A percentile compares a stretch with the other conserved stretches of the same genome.
Conservation (phyloP, 2,888 invertebrate genomes). For the Patella depressa region DNA sequence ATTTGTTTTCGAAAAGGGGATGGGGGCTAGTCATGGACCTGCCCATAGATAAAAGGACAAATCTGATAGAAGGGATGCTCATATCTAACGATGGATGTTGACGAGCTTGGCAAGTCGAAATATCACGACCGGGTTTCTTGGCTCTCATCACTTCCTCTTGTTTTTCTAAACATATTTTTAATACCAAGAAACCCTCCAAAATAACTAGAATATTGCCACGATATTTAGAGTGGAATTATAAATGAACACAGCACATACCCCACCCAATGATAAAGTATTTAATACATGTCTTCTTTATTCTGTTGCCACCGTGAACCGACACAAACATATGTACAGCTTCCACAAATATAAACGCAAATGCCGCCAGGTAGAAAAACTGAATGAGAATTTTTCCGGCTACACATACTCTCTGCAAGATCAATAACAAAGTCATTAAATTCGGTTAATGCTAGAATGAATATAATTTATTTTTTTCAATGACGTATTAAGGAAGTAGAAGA, state of each 20-base stretch:
- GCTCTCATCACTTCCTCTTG: background rate
- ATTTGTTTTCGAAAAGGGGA: too few relatives aligned
- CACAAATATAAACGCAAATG: slow-evolving; percentile 54
- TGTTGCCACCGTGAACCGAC: slow-evolving; percentile 31
- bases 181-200: background rate
- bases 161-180: background rate
- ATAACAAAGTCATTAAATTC: background rate
- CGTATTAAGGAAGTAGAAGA: too few relatives aligned
- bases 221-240: background rate
- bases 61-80: too few relatives aligned
- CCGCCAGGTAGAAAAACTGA: slow-evolving; percentile 56
- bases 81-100: slow-evolving; percentile 9
- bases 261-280: slow-evolving; percentile 46
- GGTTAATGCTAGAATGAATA: too few relatives aligned
- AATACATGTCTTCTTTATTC: slow-evolving; percentile 14
- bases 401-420: slow-evolving; percentile 47
- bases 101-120: too few relatives aligned
- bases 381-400: slow-evolving; percentile 46
- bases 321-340: slow-evolving; percentile 54
- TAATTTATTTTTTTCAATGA: too few relatives aligned
- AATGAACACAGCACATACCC: slow-evolving; percentile 36
- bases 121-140: background rate
- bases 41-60: too few relatives aligned
- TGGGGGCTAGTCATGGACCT: too few relatives aligned
- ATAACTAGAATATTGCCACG: background rate